Base-by-base conservation (phyloP, 2,113 vertebrate species). In the Dissostichus mawsoni region DNA sequence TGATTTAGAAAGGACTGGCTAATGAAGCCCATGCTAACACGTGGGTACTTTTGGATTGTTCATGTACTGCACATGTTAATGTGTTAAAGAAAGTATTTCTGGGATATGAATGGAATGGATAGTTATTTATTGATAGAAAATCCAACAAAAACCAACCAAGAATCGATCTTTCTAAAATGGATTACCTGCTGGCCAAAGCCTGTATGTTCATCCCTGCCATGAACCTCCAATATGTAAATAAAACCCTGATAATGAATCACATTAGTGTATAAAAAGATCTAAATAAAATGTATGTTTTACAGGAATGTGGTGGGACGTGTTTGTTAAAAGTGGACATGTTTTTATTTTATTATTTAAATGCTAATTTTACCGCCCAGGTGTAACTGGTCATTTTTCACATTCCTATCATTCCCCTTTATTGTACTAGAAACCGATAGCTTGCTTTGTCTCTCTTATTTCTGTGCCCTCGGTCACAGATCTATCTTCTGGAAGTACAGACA, bases 301-400 rank as follows among this genome's bases (percentile, higher is more conserved):
- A 17, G 23, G 33, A 65, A 44, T 58, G 20, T 52, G 1, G 5
- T 2, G 11, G 23, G n/a, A 53, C 29, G 1, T 59, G 29, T 64
- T 25, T 74, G 20, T 75, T 25, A 41, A 66, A 74, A 44, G 44
- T 5, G 8, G 71, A 17, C 33, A 2, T 33, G 44, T 70, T 11
- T 25, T 23, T 70, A 17, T 56, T 45, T 48, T 8, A 29, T 29
- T 29, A 29, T 41, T 23, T 63, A 3, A 10, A 52, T 10, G 53
- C 23, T 56, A 17, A 23, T 44, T 76, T 69, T 55, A 33, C 52
- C 29, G 2, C 55, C 68, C 71, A 88, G 81, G 78, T 91, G 78
- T 81, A 80, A 70, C 85, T 83, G 81, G 82, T 88, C 80, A 83
- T 93, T 63, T 90, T 95, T 95, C 85, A 93, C 91, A 95, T 95